These are phyloP conservation scores for Lottia gigantea DNA, from an alignment of 2,888 invertebrate species.

Conservation along the genomic window DNA sequence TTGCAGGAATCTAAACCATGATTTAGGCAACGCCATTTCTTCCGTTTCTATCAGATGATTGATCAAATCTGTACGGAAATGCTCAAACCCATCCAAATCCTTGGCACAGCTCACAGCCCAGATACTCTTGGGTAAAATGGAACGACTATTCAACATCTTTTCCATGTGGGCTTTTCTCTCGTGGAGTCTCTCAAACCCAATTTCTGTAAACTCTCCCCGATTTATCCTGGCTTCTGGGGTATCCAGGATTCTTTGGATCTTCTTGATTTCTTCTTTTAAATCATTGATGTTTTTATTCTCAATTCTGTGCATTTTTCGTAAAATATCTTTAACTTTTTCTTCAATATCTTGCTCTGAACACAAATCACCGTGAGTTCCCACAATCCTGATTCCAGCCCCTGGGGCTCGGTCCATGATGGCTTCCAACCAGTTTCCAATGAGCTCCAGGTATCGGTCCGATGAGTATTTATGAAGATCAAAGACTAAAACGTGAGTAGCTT, in stretches of 20 bases:
- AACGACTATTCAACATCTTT: slow-evolving; percentile 48
- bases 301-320: slow-evolving; percentile 46
- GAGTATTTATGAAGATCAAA: slow-evolving; percentile 52
- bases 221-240: slow-evolving; percentile 39
- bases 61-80: slow-evolving; percentile 28
- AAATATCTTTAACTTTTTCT: slow-evolving; percentile 41
- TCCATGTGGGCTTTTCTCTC: slow-evolving; percentile 50
- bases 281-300: slow-evolving; percentile 47
- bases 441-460: slow-evolving; percentile 40
- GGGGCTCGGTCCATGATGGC: slow-evolving; percentile 58
- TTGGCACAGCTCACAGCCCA: slow-evolving; percentile 58
- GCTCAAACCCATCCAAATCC: slow-evolving; percentile 38
- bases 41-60: slow-evolving; percentile 38
- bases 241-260: slow-evolving; percentile 30
- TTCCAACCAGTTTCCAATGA: slow-evolving; percentile 59
- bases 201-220: slow-evolving; percentile 50
- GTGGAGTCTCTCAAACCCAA: slow-evolving; percentile 48
- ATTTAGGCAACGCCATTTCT: slow-evolving; percentile 45
- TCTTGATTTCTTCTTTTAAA: slow-evolving; percentile 30
- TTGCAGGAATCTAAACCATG: slow-evolving; percentile 54
- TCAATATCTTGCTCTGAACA: slow-evolving; percentile 44
- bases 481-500: slow-evolving; percentile 58
- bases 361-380: slow-evolving; percentile 58
- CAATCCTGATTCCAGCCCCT: slow-evolving; percentile 51
- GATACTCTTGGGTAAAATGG: slow-evolving; percentile 46